A percentile compares a stretch with the other conserved stretches of the same genome.
These are phyloP conservation scores for Eudasyphora cyanicolor DNA, from an alignment of 2,888 invertebrate species.

Conservation along the genomic window DNA sequence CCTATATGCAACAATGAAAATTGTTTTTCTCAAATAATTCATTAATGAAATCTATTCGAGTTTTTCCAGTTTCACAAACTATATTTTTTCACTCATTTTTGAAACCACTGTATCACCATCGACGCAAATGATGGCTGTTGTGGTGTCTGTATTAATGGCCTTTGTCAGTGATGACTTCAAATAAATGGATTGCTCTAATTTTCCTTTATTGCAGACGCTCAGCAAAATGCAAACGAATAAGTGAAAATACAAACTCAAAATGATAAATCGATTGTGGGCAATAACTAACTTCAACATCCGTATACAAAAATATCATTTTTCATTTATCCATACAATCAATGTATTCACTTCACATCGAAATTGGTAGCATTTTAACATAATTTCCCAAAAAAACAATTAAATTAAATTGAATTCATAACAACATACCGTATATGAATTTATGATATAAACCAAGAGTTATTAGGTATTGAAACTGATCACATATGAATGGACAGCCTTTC, in stretches of 20 bases:
- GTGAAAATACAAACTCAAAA: neutral
- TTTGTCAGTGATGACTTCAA: constrained; percentile 20
- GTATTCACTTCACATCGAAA: neutral
- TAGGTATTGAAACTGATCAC: too few relatives aligned
- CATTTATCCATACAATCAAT: neutral
- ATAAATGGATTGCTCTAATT: neutral
- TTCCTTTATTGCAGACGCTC: neutral
- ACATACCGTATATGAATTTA: too few relatives aligned
- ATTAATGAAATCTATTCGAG: too few relatives aligned
- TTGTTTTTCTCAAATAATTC: too few relatives aligned
- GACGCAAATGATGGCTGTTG: neutral
- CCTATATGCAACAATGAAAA: too few relatives aligned
- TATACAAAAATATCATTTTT: neutral
- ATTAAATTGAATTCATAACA: constrained; percentile 9
- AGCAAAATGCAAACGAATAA: neutral
- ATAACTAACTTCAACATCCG: neutral
- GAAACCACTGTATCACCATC: neutral
- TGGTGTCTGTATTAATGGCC: neutral
- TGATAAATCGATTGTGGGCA: neutral
- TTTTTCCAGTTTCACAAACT: too few relatives aligned
- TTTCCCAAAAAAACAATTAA: neutral
- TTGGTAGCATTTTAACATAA: neutral
- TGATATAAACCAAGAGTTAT: too few relatives aligned
- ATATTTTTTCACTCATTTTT: neutral
- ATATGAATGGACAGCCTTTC: too few relatives aligned